Evolutionary conservation across 2,888 invertebrate species (phyloP), one percentile per base, ranked within the genome.

Genomic region (Candidula unifasciata): DNA sequence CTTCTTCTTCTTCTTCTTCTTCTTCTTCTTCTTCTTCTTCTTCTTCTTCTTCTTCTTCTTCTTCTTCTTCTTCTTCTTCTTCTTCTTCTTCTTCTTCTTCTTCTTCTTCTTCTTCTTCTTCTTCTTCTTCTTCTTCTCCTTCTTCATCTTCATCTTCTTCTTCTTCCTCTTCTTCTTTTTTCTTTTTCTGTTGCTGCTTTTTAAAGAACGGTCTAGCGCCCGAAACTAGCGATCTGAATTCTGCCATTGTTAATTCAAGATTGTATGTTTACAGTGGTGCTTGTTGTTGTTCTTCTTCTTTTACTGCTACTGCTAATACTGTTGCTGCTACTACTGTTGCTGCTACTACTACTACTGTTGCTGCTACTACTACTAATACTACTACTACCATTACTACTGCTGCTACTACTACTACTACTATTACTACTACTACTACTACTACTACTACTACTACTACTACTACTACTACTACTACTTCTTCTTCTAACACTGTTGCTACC

Each of bases 391-490:
- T n/a, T n/a, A n/a, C n/a, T n/a, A n/a, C n/a, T n/a, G n/a, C n/a
- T n/a, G n/a, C 18, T 54, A 54, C 10, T 54, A 54, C 57, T 54
- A 54, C 10, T 54, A 18, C 18, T 54, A 16, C 57, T 54, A 54
- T 18, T 54, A 54, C 57, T 54, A 54, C 57, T 54, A 54, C 57
- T 54, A 54, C 57, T 54, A 54, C 57, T 54, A 54, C 57, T 54
- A 54, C 57, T 54, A 54, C 57, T 54, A 54, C 57, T n/a, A 66
- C 66, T 66, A 66, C 66, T 27, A 66, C 21, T n/a, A n/a, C 66
- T 24, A 66, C n/a, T 66, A 66, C 66, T 66, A 66, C 27, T 66
- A 66, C 66, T 66, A n/a, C 66, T 66, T 8, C 66, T 66, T 24
- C 66, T 66, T 24, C 66, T n/a, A 66, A 16, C n/a, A 66, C 66